phyloP scores from a whole-genome alignment of 23 tunicate genomes.

The Phallusia fumigata region DNA sequence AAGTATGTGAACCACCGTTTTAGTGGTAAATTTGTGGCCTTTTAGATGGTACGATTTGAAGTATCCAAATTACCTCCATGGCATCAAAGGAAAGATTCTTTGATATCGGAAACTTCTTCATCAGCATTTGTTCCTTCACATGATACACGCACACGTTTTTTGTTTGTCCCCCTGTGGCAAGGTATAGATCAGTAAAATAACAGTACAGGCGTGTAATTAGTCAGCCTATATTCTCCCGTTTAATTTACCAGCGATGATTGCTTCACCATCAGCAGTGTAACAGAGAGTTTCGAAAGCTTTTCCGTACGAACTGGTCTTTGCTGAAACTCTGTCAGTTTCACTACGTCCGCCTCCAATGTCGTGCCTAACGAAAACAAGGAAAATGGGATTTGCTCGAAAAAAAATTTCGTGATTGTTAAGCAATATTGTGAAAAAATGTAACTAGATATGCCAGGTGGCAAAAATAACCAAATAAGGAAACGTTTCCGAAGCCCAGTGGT shows the following conservation, averaged over 20 bases:
- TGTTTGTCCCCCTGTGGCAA: conserved; percentile 45
- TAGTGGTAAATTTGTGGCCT: too few species aligned
- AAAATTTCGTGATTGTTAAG: too few species aligned
- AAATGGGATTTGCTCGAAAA: too few species aligned
- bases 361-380: conserved; percentile 15
- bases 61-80: conserved; percentile 48
- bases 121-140: conserved; percentile 53
- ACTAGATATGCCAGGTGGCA: too few species aligned
- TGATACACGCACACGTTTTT: conserved; percentile 78
- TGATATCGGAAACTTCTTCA: conserved; percentile 77
- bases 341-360: conserved; percentile 76
- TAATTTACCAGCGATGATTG: conserved; percentile 68
- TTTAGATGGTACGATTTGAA: too few species aligned
- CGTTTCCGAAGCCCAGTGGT: too few species aligned
- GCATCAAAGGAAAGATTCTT: conserved; percentile 74
- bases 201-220: neutral
- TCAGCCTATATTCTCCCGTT: too few species aligned
- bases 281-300: conserved; percentile 70
- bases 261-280: conserved; percentile 81
- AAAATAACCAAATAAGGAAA: too few species aligned
- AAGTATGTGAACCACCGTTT: too few species aligned
- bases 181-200: neutral
- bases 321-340: conserved; percentile 60
- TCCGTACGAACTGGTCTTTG: conserved; percentile 48
- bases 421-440: too few species aligned